These are phyloP conservation scores for Mastacembelus armatus DNA, from an alignment of 2,797 vertebrate species.

Conservation along the genomic window DNA sequence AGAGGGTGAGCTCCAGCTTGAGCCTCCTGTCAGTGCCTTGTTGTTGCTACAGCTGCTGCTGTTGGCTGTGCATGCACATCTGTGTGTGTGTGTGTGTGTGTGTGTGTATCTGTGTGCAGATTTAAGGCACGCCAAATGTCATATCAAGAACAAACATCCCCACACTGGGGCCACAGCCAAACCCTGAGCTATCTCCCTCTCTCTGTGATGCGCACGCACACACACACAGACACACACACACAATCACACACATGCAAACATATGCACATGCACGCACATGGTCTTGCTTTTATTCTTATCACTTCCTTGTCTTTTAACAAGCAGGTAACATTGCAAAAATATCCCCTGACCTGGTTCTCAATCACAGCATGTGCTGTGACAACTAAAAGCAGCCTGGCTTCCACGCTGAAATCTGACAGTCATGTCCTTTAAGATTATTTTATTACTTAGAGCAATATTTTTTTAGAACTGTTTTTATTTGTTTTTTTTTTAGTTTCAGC, in stretches of 20 bases:
- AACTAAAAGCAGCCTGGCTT: constrained; percentile 28
- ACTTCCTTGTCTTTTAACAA: constrained; percentile 33
- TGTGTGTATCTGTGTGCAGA: constrained; percentile 34
- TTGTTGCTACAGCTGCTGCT: constrained; percentile 73
- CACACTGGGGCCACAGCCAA: constrained; percentile 57
- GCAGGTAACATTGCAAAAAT: constrained; percentile 38
- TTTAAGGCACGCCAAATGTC: constrained; percentile 77
- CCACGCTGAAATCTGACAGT: constrained; percentile 12
- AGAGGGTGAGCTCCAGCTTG: constrained; percentile 47
- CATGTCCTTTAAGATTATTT: no score
- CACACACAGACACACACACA: constrained; percentile 11
- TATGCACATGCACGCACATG: constrained; percentile 7
- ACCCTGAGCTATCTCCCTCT: constrained; percentile 59
- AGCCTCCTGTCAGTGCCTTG: constrained; percentile 51
- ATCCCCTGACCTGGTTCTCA: background rate
- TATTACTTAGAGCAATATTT: no score
- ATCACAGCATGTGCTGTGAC: constrained; percentile 32
- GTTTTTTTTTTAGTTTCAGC: background rate
- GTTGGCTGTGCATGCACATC: constrained; percentile 65
- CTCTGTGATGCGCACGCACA: constrained; percentile 5
- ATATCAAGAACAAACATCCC: constrained; percentile 74
- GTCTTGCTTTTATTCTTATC: constrained; percentile 5
- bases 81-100: constrained; percentile 33
- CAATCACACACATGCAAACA: background rate
- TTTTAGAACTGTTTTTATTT: no score